These are phyloP conservation scores for Tetragonula carbonaria DNA, from an alignment of 2,888 invertebrate species.

Conservation along the genomic window DNA sequence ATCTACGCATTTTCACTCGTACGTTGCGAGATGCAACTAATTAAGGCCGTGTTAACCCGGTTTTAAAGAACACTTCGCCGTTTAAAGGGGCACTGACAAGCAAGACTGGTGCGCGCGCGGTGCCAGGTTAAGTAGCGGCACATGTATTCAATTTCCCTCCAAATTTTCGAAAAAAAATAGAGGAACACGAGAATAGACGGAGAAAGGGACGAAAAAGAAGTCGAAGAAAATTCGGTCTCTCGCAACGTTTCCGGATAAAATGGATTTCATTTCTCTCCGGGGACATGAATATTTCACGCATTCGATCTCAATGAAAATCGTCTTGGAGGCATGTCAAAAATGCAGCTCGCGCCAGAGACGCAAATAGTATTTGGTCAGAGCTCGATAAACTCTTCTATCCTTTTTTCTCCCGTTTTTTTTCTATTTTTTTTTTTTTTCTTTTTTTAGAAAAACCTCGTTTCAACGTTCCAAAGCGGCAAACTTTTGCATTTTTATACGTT, in stretches of 20 bases:
- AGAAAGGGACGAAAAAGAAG: too few species aligned
- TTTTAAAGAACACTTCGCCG: conserved; percentile 45
- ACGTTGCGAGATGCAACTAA: conserved; percentile 53
- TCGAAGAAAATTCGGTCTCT: not conserved
- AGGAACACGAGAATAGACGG: not conserved
- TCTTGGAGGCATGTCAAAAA: conserved; percentile 36
- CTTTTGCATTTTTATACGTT: conserved; percentile 48
- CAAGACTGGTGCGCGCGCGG: not conserved
- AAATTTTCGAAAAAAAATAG: not conserved
- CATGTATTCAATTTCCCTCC: not conserved
- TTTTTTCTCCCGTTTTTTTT: not conserved
- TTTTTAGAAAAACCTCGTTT: conserved; percentile 22
- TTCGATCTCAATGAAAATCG: conserved; percentile 45
- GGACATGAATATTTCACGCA: conserved; percentile 45
- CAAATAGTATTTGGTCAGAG: conserved; percentile 31
- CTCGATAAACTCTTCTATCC: conserved; percentile 34
- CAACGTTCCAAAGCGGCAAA: conserved; percentile 14
- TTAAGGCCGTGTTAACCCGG: conserved; percentile 48
- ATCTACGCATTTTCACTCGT: conserved; percentile 35
- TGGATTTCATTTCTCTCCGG: conserved; percentile 37
- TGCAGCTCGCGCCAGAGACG: not conserved
- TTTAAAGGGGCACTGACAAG: conserved; percentile 51
- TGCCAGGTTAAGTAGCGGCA: not conserved
- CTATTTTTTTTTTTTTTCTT: not conserved
- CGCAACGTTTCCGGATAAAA: conserved; percentile 10